phyloP scores from a whole-genome alignment of 2,888 invertebrate species.

The Mimachlamys varia region DNA sequence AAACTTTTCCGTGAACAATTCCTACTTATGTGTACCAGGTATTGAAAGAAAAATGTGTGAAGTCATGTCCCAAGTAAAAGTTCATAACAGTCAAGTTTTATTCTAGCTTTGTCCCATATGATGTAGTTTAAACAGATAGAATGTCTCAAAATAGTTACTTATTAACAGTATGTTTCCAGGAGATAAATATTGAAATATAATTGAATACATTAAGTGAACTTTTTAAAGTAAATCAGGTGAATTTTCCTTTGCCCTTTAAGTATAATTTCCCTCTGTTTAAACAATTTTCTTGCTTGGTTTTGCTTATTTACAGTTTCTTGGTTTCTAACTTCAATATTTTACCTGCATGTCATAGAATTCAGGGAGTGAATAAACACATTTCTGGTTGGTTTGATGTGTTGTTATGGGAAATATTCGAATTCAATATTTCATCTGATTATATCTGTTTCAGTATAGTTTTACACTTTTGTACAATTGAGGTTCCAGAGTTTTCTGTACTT shows the following conservation, averaged over 20 bases:
- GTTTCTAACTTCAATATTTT: conserved; percentile 36
- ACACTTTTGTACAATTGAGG: too few relatives aligned
- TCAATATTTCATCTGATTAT: background rate
- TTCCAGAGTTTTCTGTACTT: too few relatives aligned
- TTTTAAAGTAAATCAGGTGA: too few relatives aligned
- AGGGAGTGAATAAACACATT: background rate
- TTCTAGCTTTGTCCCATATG: too few relatives aligned
- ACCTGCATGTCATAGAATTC: conserved; percentile 45
- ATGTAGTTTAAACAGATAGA: too few relatives aligned
- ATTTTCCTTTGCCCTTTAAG: background rate
- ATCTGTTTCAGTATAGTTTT: too few relatives aligned
- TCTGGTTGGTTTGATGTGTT: background rate
- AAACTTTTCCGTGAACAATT: background rate
- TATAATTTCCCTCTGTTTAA: background rate
- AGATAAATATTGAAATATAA: too few relatives aligned
- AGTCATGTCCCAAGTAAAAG: too few relatives aligned
- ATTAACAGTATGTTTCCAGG: too few relatives aligned
- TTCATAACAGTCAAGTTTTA: too few relatives aligned
- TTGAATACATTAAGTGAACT: too few relatives aligned
- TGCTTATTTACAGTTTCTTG: background rate
- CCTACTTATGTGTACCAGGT: background rate
- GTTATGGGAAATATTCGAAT: background rate
- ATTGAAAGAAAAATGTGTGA: background rate
- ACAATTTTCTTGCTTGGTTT: background rate
- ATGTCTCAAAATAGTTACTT: too few relatives aligned